These are phyloP conservation scores for Eupithecia centaureata DNA, from an alignment of 2,888 invertebrate genomes.

Conservation along the genomic window DNA sequence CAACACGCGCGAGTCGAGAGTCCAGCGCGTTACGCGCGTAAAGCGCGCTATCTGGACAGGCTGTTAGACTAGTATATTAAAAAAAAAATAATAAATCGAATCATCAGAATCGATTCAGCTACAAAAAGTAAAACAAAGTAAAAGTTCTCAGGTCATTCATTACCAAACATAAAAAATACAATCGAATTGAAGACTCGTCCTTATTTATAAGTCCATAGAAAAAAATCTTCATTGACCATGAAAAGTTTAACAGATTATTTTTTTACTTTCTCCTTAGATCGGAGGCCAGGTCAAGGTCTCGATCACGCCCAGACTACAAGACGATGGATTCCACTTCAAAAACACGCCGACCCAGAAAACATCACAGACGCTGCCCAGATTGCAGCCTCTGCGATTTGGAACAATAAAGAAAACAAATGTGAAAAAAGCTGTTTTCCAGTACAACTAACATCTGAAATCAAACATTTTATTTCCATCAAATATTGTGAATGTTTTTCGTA, in stretches of 20 bases:
- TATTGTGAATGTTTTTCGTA: neutral
- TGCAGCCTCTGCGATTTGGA: slow-evolving; percentile 54
- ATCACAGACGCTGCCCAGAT: slow-evolving; percentile 57
- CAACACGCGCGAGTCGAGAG: no score
- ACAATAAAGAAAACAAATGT: slow-evolving; percentile 20
- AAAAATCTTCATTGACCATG: neutral
- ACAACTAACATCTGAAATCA: neutral
- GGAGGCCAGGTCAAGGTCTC: slow-evolving; percentile 44
- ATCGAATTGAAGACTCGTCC: no score
- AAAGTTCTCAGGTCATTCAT: no score
- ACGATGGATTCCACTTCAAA: slow-evolving; percentile 48
- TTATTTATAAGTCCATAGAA: no score
- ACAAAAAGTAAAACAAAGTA: no score
- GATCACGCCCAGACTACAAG: slow-evolving; percentile 57
- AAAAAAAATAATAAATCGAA: no score
- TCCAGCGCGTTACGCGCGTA: no score
- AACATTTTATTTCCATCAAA: neutral
- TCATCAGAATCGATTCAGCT: no score
- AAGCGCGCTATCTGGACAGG: no score
- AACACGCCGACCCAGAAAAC: slow-evolving; percentile 54
- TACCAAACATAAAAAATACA: no score
- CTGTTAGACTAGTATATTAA: no score
- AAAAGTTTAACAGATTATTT: neutral
- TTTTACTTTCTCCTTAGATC: neutral
- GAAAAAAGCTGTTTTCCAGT: neutral